Percentiles rank a stretch among this genome's conserved stretches.
Evolutionary conservation across 2,888 invertebrate species (phyloP).

Genomic region (Lysandra bellargus): DNA sequence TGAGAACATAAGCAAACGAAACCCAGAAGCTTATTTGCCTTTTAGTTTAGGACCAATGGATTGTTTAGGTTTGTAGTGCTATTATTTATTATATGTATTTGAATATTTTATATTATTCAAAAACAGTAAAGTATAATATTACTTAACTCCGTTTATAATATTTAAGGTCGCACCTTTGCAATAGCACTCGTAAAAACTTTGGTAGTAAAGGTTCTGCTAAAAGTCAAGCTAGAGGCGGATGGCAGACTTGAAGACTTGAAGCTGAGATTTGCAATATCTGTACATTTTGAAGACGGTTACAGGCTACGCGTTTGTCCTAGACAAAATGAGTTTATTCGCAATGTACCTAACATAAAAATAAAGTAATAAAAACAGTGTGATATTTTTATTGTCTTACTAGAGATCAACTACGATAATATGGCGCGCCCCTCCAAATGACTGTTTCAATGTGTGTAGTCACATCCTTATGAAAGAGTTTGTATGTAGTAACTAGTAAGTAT

Average conservation of each 20-base stretch:
- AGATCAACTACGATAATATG: too few relatives aligned
- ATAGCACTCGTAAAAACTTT: slow-evolving; percentile 61
- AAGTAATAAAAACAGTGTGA: too few relatives aligned
- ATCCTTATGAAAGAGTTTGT: too few relatives aligned
- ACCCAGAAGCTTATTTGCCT: slow-evolving; percentile 63
- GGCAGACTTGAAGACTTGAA: slow-evolving; percentile 55
- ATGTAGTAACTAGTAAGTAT: too few relatives aligned
- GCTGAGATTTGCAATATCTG: slow-evolving; percentile 61
- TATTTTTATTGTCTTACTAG: too few relatives aligned
- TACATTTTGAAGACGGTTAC: slow-evolving; percentile 58
- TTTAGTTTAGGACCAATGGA: slow-evolving; percentile 71
- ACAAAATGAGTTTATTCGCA: neutral
- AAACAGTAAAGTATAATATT: neutral
- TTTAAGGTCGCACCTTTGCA: slow-evolving; percentile 41
- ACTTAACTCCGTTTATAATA: neutral
- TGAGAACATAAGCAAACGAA: slow-evolving; percentile 56
- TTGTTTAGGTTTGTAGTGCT: slow-evolving; percentile 58
- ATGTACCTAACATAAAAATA: neutral
- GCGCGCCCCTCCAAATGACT: too few relatives aligned
- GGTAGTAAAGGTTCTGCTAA: slow-evolving; percentile 53
- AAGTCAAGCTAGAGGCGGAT: slow-evolving; percentile 50
- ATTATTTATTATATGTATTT: neutral
- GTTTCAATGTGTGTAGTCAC: too few relatives aligned
- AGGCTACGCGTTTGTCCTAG: slow-evolving; percentile 45
- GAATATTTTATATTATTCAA: neutral